A percentile compares a stretch with the other conserved stretches of the same genome.
Conservation (phyloP, 2,888 invertebrate species). For the Kryphioiulus occultus region DNA sequence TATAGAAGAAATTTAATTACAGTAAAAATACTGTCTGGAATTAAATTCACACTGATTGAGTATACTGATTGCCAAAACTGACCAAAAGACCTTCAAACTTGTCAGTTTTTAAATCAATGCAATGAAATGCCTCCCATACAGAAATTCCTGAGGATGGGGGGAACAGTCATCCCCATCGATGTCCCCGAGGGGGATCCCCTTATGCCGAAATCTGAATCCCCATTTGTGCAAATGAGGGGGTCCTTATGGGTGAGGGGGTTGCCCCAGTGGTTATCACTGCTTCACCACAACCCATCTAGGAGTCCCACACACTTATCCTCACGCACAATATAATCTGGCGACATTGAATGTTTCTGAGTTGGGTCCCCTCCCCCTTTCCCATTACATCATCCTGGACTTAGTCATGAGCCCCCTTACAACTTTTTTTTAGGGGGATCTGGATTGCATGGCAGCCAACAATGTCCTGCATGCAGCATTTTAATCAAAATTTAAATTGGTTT, state of each 20-base stretch:
- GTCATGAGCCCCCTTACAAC: conserved; percentile 13
- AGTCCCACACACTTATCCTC: conserved; percentile 20
- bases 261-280: conserved; percentile 5
- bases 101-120: no score
- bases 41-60: no score
- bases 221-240: conserved; percentile 34
- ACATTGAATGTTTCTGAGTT: neutral
- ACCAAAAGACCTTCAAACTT: no score
- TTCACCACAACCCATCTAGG: neutral
- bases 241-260: neutral
- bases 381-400: neutral
- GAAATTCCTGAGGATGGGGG: neutral
- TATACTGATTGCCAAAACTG: no score
- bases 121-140: neutral
- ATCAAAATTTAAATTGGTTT: conserved; percentile 10
- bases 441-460: neutral
- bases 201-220: neutral
- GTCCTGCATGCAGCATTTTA: neutral
- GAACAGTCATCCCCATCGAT: neutral
- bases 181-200: neutral
- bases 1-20: no score
- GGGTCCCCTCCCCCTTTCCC: neutral
- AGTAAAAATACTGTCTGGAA: no score
- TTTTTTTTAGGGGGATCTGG: neutral
- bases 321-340: conserved; percentile 10